Base-by-base conservation (phyloP, 2,797 vertebrate species). In the Leptoclinus maculatus region DNA sequence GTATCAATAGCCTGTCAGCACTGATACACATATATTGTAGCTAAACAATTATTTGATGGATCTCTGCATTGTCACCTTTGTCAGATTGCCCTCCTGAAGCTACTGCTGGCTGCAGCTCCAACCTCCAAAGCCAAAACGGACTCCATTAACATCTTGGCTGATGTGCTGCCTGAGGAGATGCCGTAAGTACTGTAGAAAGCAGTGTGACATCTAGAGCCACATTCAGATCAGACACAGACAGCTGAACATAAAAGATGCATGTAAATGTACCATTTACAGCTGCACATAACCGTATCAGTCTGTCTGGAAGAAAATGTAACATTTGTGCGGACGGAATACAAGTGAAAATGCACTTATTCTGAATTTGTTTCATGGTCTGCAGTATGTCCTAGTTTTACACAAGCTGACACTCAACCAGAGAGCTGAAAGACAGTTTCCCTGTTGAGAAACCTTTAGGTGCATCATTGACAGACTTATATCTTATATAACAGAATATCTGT, bases 121-220 rank as follows among this genome's bases (percentile, higher is more conserved):
- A 99, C 98, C 69, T 99, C 98, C 85, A 99, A 99, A 92, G 97
- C 98, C 87, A 99, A 99, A 94, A 99, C 97, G 0, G 98, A 99
- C 93, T 99, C 98, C 38, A 98, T 99, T 89, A 99, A 99, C 89
- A 99, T 99, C 92, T 90, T 99, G 83, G 98, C 98, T 0, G 98
- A 99, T 0, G 97, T 99, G 58, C 83, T 99, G 76, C 98, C 98
- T 0, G 98, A 99, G 69, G 98, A 99, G 93, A 99, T 99, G 97
- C 98, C 98, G 97, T 99, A 83, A 97, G 97, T 95, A 45, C 45
- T 27, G 49, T 25, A 16, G 17, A n/a, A 36, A 36, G 29, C 57
- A 34, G 32, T 45, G 32, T 14, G 12, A 58, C 51, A n/a, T 39
- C 27, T 25, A 27, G 21, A 83, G 51, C 2, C 54, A 7, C 51